phyloP scores from a whole-genome alignment of 2,113 vertebrate genomes.

The Jacana jacana region DNA sequence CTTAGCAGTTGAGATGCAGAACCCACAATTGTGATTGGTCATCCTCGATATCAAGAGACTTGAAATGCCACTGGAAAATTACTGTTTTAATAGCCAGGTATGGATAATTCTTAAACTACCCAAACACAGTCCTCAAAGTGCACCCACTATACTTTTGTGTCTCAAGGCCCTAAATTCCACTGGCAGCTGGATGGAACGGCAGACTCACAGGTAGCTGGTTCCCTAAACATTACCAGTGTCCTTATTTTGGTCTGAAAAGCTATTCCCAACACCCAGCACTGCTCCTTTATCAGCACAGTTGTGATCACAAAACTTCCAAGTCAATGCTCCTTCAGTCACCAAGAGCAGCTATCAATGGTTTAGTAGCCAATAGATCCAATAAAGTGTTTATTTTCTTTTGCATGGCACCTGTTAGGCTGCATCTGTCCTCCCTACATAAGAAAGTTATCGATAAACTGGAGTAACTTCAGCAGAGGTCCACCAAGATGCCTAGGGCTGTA shows the following conservation, averaged over 20 bases:
- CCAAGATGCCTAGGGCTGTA: background rate
- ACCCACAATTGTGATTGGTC: background rate
- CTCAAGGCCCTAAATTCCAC: background rate
- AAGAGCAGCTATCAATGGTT: background rate
- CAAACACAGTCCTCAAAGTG: background rate
- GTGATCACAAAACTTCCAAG: background rate
- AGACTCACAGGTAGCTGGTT: background rate
- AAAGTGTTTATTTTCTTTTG: background rate
- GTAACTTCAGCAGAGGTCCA: background rate
- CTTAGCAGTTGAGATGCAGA: background rate
- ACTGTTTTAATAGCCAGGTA: background rate
- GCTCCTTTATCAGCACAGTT: rapidly evolving
- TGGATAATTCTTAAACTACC: background rate
- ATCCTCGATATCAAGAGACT: background rate
- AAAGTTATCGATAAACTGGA: background rate
- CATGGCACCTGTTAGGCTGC: background rate
- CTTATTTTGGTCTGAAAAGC: background rate
- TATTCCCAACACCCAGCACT: background rate
- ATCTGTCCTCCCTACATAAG: background rate
- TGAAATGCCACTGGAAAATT: background rate
- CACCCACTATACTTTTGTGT: rapidly evolving
- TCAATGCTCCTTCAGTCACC: background rate
- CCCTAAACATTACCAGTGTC: background rate
- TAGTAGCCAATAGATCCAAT: background rate
- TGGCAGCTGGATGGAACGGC: rapidly evolving